phyloP scores from a whole-genome alignment of 2,797 vertebrate genomes.

The Lagocephalus sceleratus region DNA sequence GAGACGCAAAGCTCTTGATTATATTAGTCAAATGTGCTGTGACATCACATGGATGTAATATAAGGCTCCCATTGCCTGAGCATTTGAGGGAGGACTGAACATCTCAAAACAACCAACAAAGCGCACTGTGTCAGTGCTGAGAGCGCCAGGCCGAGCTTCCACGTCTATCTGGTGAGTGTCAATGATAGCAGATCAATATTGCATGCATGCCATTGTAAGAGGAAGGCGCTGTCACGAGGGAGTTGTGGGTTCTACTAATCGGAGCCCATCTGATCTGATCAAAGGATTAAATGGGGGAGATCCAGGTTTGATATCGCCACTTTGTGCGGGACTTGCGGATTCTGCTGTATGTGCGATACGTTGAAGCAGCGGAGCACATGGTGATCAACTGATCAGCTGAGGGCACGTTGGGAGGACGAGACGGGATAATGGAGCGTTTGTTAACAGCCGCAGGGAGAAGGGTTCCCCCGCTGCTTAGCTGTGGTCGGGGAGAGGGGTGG shows the following conservation, averaged over 20 bases:
- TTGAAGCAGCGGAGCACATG: conserved; percentile 69
- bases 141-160: conserved; percentile 44
- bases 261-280: not conserved
- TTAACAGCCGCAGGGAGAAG: conserved; percentile 46
- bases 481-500: conserved; percentile 17
- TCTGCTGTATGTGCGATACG: conserved; percentile 48
- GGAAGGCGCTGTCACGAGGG: not conserved
- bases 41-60: conserved; percentile 78
- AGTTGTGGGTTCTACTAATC: conserved; percentile 1
- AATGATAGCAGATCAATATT: conserved; percentile 22
- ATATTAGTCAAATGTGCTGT: conserved; percentile 76
- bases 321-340: conserved; percentile 19
- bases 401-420: conserved; percentile 43
- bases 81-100: conserved; percentile 69
- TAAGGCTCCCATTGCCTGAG: conserved; percentile 69
- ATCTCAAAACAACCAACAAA: conserved; percentile 71
- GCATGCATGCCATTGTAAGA: conserved; percentile 2
- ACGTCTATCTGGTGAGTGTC: conserved; percentile 65
- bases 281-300: not conserved
- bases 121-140: conserved; percentile 64
- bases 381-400: conserved; percentile 77
- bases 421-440: conserved; percentile 68
- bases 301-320: conserved; percentile 7
- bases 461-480: conserved; percentile 20
- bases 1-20: conserved; percentile 51